Percentiles rank a stretch among this genome's conserved stretches.
Evolutionary conservation across 2,113 vertebrate genomes (phyloP).

Genomic region (Desmodus rotundus): DNA sequence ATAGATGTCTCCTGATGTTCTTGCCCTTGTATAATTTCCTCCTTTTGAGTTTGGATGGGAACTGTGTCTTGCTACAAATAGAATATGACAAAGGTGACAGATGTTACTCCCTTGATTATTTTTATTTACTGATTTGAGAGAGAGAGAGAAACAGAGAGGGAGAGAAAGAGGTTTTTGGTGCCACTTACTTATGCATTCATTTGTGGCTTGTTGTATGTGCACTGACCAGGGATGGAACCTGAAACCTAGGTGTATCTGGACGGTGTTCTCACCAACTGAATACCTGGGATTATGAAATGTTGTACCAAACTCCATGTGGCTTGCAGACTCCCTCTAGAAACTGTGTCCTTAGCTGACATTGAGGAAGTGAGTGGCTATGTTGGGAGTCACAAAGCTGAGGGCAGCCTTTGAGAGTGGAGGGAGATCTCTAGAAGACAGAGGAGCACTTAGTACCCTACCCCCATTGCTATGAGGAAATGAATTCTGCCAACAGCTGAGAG

Average conservation of each 20-base stretch:
- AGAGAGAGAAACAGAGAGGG: no score
- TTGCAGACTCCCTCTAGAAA: not conserved
- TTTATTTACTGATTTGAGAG: no score
- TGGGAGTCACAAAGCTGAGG: not conserved
- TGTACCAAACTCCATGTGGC: not conserved
- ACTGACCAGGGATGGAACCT: no score
- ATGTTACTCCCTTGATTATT: not conserved
- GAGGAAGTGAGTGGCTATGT: not conserved
- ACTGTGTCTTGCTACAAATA: not conserved
- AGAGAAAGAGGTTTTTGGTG: no score
- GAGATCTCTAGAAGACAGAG: not conserved
- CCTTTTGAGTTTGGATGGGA: not conserved
- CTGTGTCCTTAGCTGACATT: not conserved
- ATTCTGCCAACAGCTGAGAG: not conserved
- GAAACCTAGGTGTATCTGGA: no score
- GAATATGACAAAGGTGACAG: not conserved
- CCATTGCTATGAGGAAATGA: not conserved
- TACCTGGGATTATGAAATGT: no score
- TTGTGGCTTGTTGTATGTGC: no score
- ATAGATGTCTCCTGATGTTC: not conserved
- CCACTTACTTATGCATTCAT: no score
- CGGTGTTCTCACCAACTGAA: no score
- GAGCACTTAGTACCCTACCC: not conserved
- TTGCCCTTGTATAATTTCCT: not conserved
- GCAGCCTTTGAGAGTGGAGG: not conserved